Conservation (phyloP, 2,797 vertebrate genomes). For the Brotula barbata region DNA sequence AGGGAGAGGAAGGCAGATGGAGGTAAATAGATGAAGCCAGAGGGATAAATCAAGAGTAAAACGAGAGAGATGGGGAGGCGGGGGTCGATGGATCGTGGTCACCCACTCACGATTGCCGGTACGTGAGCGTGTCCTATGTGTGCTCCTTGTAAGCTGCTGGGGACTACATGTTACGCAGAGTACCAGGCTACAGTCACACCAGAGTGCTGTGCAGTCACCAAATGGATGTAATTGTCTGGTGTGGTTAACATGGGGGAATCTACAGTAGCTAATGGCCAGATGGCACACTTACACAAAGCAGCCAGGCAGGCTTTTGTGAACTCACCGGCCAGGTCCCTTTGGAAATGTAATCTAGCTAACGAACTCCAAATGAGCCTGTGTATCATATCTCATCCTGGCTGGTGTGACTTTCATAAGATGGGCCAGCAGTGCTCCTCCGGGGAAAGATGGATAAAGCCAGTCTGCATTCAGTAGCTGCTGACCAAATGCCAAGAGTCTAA, state of each 20-base stretch:
- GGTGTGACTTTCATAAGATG: conserved; percentile 20
- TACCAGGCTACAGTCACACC: conserved; percentile 44
- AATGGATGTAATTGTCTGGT: conserved; percentile 24
- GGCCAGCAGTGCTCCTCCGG: conserved; percentile 35
- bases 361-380: conserved; percentile 38
- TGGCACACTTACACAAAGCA: conserved; percentile 25
- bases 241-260: conserved; percentile 23
- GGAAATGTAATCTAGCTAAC: conserved; percentile 18
- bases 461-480: conserved; percentile 21
- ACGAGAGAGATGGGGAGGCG: conserved; percentile 14
- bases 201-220: conserved; percentile 28
- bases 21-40: conserved; percentile 46
- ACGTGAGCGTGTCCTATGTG: conserved; percentile 43
- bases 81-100: conserved; percentile 4
- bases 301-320: conserved; percentile 12
- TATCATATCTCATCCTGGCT: conserved; percentile 42
- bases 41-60: conserved; percentile 51
- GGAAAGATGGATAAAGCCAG: conserved; percentile 25
- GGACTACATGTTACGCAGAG: conserved; percentile 19
- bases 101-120: conserved; percentile 44
- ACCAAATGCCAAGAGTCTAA: conserved; percentile 4
- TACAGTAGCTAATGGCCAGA: conserved; percentile 39
- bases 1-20: conserved; percentile 45
- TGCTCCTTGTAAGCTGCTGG: conserved; percentile 44
- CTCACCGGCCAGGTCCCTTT: conserved; percentile 4